Conservation (phyloP, 2,888 invertebrate genomes). For the Oscheius sp. region DNA sequence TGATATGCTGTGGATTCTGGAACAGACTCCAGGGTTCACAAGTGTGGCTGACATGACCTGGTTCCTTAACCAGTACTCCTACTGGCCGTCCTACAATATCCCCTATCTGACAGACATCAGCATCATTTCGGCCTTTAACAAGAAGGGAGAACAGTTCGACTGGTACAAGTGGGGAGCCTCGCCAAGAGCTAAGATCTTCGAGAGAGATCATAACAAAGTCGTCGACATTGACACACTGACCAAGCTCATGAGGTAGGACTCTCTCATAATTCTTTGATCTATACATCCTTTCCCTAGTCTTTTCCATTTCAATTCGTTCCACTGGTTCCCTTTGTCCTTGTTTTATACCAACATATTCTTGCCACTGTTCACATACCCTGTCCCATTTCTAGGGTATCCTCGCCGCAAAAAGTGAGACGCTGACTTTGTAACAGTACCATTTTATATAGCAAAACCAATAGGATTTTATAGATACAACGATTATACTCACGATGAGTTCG, state of each 20-base stretch:
- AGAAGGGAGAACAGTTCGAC: slow-evolving; percentile 74
- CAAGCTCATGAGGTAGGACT: slow-evolving; percentile 76
- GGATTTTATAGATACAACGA: slow-evolving; percentile 79
- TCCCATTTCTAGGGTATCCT: too few relatives aligned
- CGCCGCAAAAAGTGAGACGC: too few relatives aligned
- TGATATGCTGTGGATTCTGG: slow-evolving; percentile 82
- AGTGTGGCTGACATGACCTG: slow-evolving; percentile 69
- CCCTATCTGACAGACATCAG: slow-evolving; percentile 80
- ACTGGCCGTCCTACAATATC: slow-evolving; percentile 84
- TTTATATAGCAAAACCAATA: too few relatives aligned
- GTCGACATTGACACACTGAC: slow-evolving; percentile 79
- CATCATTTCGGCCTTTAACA: slow-evolving; percentile 79
- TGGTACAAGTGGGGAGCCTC: slow-evolving; percentile 79
- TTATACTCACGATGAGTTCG: slow-evolving; percentile 80
- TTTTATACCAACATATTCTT: too few relatives aligned
- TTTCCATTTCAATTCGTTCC: too few relatives aligned
- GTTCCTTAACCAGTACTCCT: slow-evolving; percentile 76
- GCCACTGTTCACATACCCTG: too few relatives aligned
- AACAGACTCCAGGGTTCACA: slow-evolving; percentile 79
- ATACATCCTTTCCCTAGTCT: too few relatives aligned
- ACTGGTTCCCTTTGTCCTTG: too few relatives aligned
- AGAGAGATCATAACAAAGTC: slow-evolving; percentile 78
- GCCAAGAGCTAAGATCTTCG: slow-evolving; percentile 74
- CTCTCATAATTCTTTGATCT: too few relatives aligned
- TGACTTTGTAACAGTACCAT: too few relatives aligned